Conservation (phyloP, 2,113 vertebrate genomes). For the Ramphastos sulfuratus region DNA sequence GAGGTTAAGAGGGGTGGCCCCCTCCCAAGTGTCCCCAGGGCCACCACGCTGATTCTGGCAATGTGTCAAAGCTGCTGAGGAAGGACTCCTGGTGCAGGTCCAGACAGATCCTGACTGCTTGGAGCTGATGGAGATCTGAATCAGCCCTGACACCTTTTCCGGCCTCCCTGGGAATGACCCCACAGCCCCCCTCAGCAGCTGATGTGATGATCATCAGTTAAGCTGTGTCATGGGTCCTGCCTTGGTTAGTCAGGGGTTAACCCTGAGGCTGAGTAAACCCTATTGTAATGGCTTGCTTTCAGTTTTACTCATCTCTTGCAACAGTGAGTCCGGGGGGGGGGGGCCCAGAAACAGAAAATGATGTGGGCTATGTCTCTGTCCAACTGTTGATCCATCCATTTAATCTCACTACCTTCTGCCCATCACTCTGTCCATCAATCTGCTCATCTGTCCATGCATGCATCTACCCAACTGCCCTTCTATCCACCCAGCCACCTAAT, state of each 20-base stretch:
- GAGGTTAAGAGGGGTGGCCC: not conserved
- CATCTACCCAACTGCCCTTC: no score
- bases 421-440: no score
- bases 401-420: not conserved
- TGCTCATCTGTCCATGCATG: no score
- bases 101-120: not conserved
- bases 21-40: not conserved
- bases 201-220: not conserved
- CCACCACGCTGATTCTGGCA: accelerated
- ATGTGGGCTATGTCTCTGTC: not conserved
- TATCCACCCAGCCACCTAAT: no score
- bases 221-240: not conserved
- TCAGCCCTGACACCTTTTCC: not conserved
- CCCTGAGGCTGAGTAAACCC: accelerated
- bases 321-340: not conserved
- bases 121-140: not conserved
- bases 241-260: not conserved
- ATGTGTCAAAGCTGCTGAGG: accelerated
- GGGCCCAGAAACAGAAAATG: not conserved
- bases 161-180: accelerated
- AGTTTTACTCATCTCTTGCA: not conserved
- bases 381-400: not conserved
- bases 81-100: not conserved
- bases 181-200: not conserved
- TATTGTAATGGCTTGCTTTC: accelerated